Base-by-base conservation (phyloP, 2,888 invertebrate genomes). In the Oscheius sp. region DNA sequence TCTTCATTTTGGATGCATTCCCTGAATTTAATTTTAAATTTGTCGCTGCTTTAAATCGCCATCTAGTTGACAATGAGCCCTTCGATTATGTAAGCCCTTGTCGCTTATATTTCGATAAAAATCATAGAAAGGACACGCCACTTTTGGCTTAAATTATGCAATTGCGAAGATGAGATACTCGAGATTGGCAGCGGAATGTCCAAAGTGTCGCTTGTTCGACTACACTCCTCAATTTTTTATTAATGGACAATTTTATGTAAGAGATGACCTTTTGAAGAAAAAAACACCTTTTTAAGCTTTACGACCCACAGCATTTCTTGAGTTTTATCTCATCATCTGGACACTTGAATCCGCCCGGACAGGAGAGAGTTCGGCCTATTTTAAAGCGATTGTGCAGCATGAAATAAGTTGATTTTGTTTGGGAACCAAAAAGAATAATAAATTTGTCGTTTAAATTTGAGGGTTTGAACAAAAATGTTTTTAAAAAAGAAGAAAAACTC, bases 341-440 rank as follows among this genome's bases (percentile, higher is more conserved):
- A 23, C 57, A 57, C 39, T 25, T 57, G 25, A 57, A 34, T 23
- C 57, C 57, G 2, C 23, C 57, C 6, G 57, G 37, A 3, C 34
- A 34, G 33, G 57, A 57, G 23, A 17, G 57, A 57, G 57, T 57
- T 17, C 34, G 57, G 3, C 57, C 57, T 17, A 25, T 57, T 20
- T 25, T 57, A 20, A 17, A n/a, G 15, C 57, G 39, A 23, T 17
- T 57, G 3, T 57, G 57, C 10, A 33, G 25, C n/a, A 57, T n/a
- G n/a, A n/a, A n/a, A n/a, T n/a, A n/a, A n/a, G n/a, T n/a, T n/a
- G n/a, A n/a, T n/a, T n/a, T n/a, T n/a, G n/a, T n/a, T n/a, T n/a
- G n/a, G n/a, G n/a, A n/a, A n/a, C n/a, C n/a, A n/a, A n/a, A n/a
- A n/a, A n/a, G n/a, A n/a, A n/a, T n/a, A n/a, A n/a, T n/a, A n/a